Conservation (phyloP, 1,140 invertebrate species). For the Sitophilus oryzae region DNA sequence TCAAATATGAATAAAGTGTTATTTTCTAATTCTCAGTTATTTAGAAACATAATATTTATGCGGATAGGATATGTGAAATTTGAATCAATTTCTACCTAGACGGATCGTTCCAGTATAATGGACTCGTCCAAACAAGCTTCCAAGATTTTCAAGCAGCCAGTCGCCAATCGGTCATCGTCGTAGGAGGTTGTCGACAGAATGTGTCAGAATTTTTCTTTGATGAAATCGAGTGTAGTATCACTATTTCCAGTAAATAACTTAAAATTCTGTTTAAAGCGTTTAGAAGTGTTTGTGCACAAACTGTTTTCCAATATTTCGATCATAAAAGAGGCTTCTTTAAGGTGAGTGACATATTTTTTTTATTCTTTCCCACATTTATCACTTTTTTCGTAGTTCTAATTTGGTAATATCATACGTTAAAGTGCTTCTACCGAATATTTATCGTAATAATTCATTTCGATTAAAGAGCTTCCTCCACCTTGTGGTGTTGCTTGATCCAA, state of each 20-base stretch:
- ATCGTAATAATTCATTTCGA: slow-evolving; percentile 10
- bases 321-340: slow-evolving; percentile 34
- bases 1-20: too few relatives aligned
- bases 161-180: slow-evolving; percentile 43
- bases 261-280: slow-evolving; percentile 22
- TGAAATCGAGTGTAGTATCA: slow-evolving; percentile 39
- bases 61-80: too few relatives aligned
- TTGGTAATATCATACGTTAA: too few relatives aligned
- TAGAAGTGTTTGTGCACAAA: slow-evolving; percentile 27
- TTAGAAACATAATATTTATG: too few relatives aligned
- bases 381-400: too few relatives aligned
- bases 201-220: slow-evolving; percentile 42
- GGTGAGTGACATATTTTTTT: slow-evolving; percentile 43
- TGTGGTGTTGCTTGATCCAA: slow-evolving; percentile 30
- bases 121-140: slow-evolving; percentile 45
- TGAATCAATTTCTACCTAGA: slow-evolving; percentile 9
- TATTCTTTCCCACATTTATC: slow-evolving; percentile 1
- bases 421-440: too few relatives aligned
- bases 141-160: slow-evolving; percentile 42
- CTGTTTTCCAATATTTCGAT: slow-evolving; percentile 24
- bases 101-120: slow-evolving; percentile 33
- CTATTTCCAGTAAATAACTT: slow-evolving; percentile 34
- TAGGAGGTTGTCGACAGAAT: slow-evolving; percentile 42
- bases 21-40: too few relatives aligned
- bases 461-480: slow-evolving; percentile 12